A percentile compares a stretch with the other conserved stretches of the same genome.
phyloP scores from a whole-genome alignment of 2,888 invertebrate genomes.

The Melinaea menophilus region DNA sequence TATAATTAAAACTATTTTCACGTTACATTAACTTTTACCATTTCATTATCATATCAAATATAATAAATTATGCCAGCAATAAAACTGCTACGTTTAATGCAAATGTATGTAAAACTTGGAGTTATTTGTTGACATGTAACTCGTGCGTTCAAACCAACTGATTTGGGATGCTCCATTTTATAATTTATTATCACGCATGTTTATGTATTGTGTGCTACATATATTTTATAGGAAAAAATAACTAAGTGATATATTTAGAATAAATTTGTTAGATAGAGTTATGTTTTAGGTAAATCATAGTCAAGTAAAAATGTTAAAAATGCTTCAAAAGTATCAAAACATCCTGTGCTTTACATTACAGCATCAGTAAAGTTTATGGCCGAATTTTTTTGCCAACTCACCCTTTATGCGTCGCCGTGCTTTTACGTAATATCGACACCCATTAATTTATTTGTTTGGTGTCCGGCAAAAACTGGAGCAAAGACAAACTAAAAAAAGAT shows the following conservation, averaged over 20 bases:
- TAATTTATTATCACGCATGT: too few relatives aligned
- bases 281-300: too few relatives aligned
- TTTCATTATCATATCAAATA: constrained; percentile 6
- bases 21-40: constrained; percentile 8
- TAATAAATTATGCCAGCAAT: constrained; percentile 5
- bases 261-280: too few relatives aligned
- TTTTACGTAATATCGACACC: constrained; percentile 36
- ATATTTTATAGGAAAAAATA: too few relatives aligned
- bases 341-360: constrained; percentile 37
- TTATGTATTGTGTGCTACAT: too few relatives aligned
- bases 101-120: too few relatives aligned
- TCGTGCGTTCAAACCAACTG: too few relatives aligned
- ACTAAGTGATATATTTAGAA: too few relatives aligned
- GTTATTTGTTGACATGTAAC: too few relatives aligned
- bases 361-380: constrained; percentile 41
- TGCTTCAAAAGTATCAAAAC: constrained; percentile 5
- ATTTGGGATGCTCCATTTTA: too few relatives aligned
- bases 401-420: constrained; percentile 40
- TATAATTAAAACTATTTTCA: constrained; percentile 7
- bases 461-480: constrained; percentile 59
- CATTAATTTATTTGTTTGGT: constrained; percentile 52
- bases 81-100: background rate
- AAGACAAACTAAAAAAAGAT: constrained; percentile 29
- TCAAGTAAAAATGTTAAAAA: too few relatives aligned
- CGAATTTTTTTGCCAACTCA: constrained; percentile 52